Base-by-base conservation (phyloP, 2,888 invertebrate species). In the Crematogaster levior region DNA sequence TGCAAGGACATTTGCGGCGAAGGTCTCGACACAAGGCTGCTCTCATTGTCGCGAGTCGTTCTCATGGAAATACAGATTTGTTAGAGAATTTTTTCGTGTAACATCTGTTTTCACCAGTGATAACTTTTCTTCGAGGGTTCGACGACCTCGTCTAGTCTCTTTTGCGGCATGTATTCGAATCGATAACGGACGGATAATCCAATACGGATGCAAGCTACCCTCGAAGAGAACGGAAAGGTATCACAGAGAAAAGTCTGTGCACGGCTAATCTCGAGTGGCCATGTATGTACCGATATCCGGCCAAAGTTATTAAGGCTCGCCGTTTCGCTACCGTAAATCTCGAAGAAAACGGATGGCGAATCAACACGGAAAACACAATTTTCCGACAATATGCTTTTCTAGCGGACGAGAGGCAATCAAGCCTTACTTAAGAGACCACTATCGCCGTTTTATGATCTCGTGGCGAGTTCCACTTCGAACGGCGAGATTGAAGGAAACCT, bases 371-470 rank as follows among this genome's bases (percentile, higher is more conserved):
- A 88, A 88, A 88, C 72, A 84, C 83, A 84, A 88, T 88, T 88
- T 85, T 88, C 88, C 82, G 84, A 84, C 86, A 88, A 88, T 88
- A 85, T 85, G 85, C 83, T 88, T 82, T 85, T 81, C 85, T 58
- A 61, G 70, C 81, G 88, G 85, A 86, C 84, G 85, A 77, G 77
- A 85, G 80, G 88, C 89, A 88, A 88, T 88, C 89, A 88, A 84
- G 89, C 82, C 72, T 81, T 88, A 70, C 84, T 88, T 85, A 86
- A 88, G 82, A 48, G 74, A n/a, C n/a, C 84, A 48, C 82, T 79
- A 66, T 70, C 79, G 84, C 75, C 84, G 85, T 84, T 86, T 88
- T 88, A 88, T 68, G 88, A 88, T 85, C 84, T 72, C 63, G 82
- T 53, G 85, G 74, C 86, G 77, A 77, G 74, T 56, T 56, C 10